These are phyloP conservation scores for Trilocha varians DNA, from an alignment of 2,888 invertebrate species.

Conservation along the genomic window DNA sequence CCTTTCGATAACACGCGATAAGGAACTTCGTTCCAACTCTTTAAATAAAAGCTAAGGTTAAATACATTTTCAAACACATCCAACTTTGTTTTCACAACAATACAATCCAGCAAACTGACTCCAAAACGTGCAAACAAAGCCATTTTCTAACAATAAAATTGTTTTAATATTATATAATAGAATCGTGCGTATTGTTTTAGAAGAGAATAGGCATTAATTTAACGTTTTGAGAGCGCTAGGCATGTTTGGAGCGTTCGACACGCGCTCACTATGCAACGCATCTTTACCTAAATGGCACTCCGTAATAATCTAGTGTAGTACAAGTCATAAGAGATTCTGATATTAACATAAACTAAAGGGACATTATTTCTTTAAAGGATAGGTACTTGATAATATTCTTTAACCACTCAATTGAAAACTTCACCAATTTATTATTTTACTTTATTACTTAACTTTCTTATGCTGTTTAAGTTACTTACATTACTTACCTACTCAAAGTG, in stretches of 20 bases:
- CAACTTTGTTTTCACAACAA: no score
- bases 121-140: neutral
- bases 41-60: no score
- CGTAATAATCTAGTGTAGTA: slow-evolving; percentile 14
- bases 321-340: slow-evolving; percentile 11
- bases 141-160: neutral
- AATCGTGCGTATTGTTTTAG: slow-evolving; percentile 4
- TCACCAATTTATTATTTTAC: no score
- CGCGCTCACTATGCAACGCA: slow-evolving; percentile 28
- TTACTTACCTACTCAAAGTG: no score
- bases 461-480: no score
- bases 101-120: no score
- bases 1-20: no score
- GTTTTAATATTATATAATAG: neutral
- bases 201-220: slow-evolving; percentile 4
- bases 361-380: neutral
- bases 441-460: no score
- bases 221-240: slow-evolving; percentile 3
- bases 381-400: neutral
- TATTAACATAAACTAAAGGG: neutral
- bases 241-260: slow-evolving; percentile 8
- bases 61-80: no score
- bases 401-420: no score
- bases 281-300: slow-evolving; percentile 22
- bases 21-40: no score